A percentile compares a stretch with the other conserved stretches of the same genome.
Conservation (phyloP, 2,113 vertebrate species). For the Thamnaconus septentrionalis region DNA sequence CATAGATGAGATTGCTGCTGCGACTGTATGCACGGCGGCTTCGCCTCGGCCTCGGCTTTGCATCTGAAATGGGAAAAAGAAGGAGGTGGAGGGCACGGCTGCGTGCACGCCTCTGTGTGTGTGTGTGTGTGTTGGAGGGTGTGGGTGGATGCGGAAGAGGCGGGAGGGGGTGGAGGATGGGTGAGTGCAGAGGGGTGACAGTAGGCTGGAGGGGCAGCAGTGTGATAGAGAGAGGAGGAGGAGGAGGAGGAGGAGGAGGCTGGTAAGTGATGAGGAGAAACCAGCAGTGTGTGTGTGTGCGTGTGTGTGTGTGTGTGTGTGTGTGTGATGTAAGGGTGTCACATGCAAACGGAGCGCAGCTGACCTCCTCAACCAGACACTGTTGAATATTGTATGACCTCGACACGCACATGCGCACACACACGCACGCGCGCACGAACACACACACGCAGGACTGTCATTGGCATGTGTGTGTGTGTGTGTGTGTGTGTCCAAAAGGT, state of each 20-base stretch:
- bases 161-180: conserved; percentile 47
- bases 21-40: conserved; percentile 78
- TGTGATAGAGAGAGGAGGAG: conserved; percentile 11
- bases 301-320: conserved; percentile 17
- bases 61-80: conserved; percentile 76
- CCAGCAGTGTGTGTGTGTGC: conserved; percentile 8
- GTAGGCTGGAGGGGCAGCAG: conserved; percentile 7
- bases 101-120: conserved; percentile 34
- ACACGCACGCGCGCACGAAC: no score
- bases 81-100: conserved; percentile 41
- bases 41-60: conserved; percentile 75
- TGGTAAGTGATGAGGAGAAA: background rate
- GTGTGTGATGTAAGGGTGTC: background rate
- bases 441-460: no score
- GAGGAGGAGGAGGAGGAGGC: conserved; percentile 26
- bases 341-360: no score
- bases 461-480: no score
- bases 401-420: no score
- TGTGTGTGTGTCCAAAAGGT: no score
- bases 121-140: conserved; percentile 2
- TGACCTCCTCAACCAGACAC: no score
- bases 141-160: background rate
- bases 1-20: conserved; percentile 80
- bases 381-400: no score
- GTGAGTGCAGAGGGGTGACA: conserved; percentile 54